Conservation (phyloP, 2,888 invertebrate species). For the Nysson spinosus region DNA sequence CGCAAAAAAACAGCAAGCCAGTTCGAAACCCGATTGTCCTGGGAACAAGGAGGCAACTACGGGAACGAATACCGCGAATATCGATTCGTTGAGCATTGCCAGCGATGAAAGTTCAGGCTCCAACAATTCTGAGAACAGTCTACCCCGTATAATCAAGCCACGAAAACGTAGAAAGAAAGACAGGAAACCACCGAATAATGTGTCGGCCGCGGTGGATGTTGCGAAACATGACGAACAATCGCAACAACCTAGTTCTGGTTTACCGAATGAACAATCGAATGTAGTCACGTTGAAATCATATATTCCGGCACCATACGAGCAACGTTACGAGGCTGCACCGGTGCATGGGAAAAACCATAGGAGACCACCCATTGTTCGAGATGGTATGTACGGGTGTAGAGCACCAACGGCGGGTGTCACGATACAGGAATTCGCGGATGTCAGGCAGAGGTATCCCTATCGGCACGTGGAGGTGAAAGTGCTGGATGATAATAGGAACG, state of each 20-base stretch:
- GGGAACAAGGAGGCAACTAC: constrained; percentile 46
- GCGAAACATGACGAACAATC: constrained; percentile 57
- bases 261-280: constrained; percentile 60
- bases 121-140: constrained; percentile 84
- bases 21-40: constrained; percentile 76
- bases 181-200: constrained; percentile 81
- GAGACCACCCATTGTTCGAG: constrained; percentile 64
- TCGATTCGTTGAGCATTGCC: constrained; percentile 85
- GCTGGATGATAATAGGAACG: constrained; percentile 78
- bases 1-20: constrained; percentile 57
- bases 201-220: constrained; percentile 39
- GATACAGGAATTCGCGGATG: constrained; percentile 78
- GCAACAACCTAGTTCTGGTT: constrained; percentile 31
- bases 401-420: constrained; percentile 26
- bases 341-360: constrained; percentile 65
- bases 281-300: constrained; percentile 77
- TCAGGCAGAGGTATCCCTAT: constrained; percentile 71
- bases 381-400: constrained; percentile 62
- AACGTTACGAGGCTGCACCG: constrained; percentile 55
- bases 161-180: constrained; percentile 94
- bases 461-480: constrained; percentile 79
- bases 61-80: constrained; percentile 78
- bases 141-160: constrained; percentile 93
- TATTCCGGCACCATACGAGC: constrained; percentile 72
- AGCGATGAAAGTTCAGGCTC: constrained; percentile 88